Evolutionary conservation across 2,113 vertebrate genomes (phyloP).

Genomic region (Casuarius casuarius): DNA sequence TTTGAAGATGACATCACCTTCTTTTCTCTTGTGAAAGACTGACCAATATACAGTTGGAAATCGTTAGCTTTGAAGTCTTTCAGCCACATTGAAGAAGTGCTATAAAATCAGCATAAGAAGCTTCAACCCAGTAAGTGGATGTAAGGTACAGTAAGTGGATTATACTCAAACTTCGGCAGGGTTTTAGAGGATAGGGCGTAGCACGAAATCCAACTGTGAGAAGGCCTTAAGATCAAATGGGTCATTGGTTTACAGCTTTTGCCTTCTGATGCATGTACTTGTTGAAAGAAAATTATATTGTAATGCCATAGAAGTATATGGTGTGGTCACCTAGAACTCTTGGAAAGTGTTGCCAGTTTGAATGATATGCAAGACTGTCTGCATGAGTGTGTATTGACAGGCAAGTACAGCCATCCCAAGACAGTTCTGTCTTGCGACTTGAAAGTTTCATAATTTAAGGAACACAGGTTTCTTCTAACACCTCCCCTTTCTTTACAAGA

Average conservation of each 20-base stretch:
- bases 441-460: background rate
- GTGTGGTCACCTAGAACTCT: background rate
- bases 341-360: background rate
- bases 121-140: background rate
- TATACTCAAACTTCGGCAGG: background rate
- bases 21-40: background rate
- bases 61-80: background rate
- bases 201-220: background rate
- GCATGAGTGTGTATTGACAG: accelerated
- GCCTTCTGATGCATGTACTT: accelerated
- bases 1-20: background rate
- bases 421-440: background rate
- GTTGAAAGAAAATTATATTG: background rate
- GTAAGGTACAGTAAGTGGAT: background rate
- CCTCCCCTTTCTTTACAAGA: background rate
- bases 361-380: background rate
- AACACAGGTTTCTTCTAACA: background rate
- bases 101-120: background rate
- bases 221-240: background rate
- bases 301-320: background rate
- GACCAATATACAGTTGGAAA: background rate
- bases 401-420: background rate
- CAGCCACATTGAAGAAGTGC: background rate
- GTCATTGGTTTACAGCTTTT: background rate
- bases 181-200: background rate